Evolutionary conservation across 2,888 invertebrate species (phyloP).

Genomic region (Trachelus iudaicus): DNA sequence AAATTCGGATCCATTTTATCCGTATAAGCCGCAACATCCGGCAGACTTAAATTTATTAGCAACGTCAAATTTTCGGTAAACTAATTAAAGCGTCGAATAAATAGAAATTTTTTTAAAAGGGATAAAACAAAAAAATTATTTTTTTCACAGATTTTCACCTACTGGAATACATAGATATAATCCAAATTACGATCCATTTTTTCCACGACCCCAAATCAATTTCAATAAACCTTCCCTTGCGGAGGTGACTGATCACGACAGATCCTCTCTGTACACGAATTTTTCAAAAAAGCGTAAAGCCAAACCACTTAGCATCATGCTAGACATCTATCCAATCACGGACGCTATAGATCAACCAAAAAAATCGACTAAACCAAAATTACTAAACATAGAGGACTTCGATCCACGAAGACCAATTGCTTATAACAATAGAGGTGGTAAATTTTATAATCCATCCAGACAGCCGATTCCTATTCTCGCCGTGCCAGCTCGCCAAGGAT

Average conservation of each 20-base stretch:
- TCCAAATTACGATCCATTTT: slow-evolving; percentile 46
- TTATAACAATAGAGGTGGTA: slow-evolving; percentile 39
- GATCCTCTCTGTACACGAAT: slow-evolving; percentile 22
- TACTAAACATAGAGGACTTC: slow-evolving; percentile 38
- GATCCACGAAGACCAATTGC: slow-evolving; percentile 44
- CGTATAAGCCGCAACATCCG: slow-evolving; percentile 78
- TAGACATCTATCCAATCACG: slow-evolving; percentile 73
- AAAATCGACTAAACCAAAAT: slow-evolving; percentile 3
- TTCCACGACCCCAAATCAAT: slow-evolving; percentile 41
- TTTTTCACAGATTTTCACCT: slow-evolving; percentile 54
- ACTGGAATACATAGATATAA: slow-evolving; percentile 52
- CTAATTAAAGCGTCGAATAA: slow-evolving; percentile 21
- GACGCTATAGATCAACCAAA: slow-evolving; percentile 48
- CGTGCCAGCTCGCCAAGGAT: slow-evolving; percentile 35
- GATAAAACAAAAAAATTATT: background rate
- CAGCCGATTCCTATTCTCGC: slow-evolving; percentile 41
- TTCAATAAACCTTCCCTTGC: slow-evolving; percentile 30
- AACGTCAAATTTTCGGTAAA: slow-evolving; percentile 64
- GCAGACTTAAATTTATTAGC: slow-evolving; percentile 81
- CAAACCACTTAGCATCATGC: slow-evolving; percentile 74
- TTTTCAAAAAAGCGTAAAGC: slow-evolving; percentile 49
- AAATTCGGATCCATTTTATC: slow-evolving; percentile 74
- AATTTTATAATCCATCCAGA: slow-evolving; percentile 31
- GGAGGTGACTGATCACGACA: slow-evolving; percentile 41
- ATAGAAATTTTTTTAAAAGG: background rate